phyloP scores from a whole-genome alignment of 2,888 invertebrate species.

The Leptopilina drosophilae region DNA sequence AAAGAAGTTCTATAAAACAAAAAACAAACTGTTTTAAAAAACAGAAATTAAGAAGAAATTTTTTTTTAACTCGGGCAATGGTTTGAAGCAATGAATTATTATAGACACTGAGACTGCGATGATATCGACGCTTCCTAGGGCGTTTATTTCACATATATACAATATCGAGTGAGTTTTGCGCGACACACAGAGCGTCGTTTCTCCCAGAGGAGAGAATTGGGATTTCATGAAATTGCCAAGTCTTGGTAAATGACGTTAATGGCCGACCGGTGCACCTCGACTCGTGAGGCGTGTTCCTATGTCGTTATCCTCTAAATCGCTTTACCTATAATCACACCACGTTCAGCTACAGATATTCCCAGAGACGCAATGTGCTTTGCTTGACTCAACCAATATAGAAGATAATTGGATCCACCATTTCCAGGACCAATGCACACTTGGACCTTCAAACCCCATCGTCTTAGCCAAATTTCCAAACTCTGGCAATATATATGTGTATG shows the following conservation, averaged over 20 bases:
- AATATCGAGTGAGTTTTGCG: slow-evolving; percentile 24
- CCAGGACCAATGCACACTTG: slow-evolving; percentile 26
- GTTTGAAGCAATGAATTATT: not conserved
- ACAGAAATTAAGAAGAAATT: too few species aligned
- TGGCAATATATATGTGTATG: not conserved
- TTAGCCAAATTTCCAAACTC: slow-evolving; percentile 5
- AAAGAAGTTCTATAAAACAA: too few species aligned
- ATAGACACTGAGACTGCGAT: not conserved
- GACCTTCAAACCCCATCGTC: not conserved
- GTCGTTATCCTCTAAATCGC: slow-evolving; percentile 40
- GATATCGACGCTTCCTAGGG: not conserved
- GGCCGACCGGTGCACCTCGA: slow-evolving; percentile 37
- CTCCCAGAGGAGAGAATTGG: slow-evolving; percentile 37
- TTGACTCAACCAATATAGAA: slow-evolving; percentile 35
- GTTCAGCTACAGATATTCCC: slow-evolving; percentile 39
- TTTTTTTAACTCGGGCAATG: too few species aligned
- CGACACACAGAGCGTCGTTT: not conserved
- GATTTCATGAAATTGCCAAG: slow-evolving; percentile 36
- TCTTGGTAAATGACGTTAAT: slow-evolving; percentile 36
- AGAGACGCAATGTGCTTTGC: slow-evolving; percentile 33
- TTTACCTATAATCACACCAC: slow-evolving; percentile 35
- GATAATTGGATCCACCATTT: slow-evolving; percentile 31
- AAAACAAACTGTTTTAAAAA: too few species aligned
- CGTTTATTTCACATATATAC: not conserved
- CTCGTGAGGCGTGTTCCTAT: slow-evolving; percentile 35